Evolutionary conservation across 2,797 vertebrate genomes (phyloP), one percentile per base, ranked within the genome.

Genomic region (Melanogrammus aeglefinus): DNA sequence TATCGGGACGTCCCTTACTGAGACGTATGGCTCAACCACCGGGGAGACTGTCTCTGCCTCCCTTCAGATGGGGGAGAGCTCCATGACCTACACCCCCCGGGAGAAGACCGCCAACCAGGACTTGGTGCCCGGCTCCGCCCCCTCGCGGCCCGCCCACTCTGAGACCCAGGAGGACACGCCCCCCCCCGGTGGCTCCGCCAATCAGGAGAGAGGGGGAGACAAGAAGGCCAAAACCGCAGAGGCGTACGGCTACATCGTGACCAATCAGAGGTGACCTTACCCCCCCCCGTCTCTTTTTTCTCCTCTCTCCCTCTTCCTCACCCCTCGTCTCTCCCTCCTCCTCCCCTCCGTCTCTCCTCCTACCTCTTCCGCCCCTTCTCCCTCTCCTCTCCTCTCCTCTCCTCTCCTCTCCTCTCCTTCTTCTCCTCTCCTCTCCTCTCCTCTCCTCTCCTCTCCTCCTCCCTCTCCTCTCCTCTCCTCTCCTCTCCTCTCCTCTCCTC

Each of bases 221-320:
- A 79, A 76, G 14, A 31, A 79, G 27, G 13, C 76, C 27, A 79
- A 75, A n/a, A 24, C 31, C 0, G 81, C 84, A 0, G 94, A 96
- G 0, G 94, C 95, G 76, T 96, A 95, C 0, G 96, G 96, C 85
- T 97, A 96, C 92, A 95, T 97, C 36, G 73, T 97, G 84, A 96
- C 96, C 0, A 95, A 97, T 85, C 96, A 96, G 86, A 97, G 96
- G 97, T 98, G 89, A 89, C 31, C 31, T 33, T 33, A 33, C 31
- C 31, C 4, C 31, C 31, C 4, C 31, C 31, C 31, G 31, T 33
- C 31, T 33, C 31, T 0, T 33, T 33, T 33, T 33, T 33, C 31
- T 33, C 31, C 31, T 33, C 31, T 33, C 31, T 4, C 31, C 31
- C 4, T n/a, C n/a, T n/a, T n/a, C n/a, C n/a, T n/a, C n/a, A n/a